These are phyloP conservation scores for Gymnocypris eckloni DNA, from an alignment of 2,797 vertebrate genomes.

Conservation along the genomic window DNA sequence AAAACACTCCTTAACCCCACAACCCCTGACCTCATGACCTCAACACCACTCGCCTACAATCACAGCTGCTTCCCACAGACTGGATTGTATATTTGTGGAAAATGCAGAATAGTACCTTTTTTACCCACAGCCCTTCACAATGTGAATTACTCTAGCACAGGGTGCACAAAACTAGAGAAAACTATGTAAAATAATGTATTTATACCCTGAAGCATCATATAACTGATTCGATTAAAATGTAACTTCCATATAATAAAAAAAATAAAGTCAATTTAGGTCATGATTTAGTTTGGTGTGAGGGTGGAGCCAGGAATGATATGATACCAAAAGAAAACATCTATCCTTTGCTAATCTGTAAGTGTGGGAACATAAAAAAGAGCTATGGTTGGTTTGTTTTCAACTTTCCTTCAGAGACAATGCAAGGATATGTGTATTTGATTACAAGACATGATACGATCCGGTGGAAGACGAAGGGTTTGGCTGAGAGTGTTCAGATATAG, in stretches of 20 bases:
- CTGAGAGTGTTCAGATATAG: neutral
- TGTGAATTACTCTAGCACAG: neutral
- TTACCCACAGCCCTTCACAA: slow-evolving; percentile 5
- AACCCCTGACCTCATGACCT: slow-evolving; percentile 49
- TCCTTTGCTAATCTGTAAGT: neutral
- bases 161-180: neutral
- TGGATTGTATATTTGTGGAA: slow-evolving; percentile 23
- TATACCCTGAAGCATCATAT: neutral
- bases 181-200: neutral
- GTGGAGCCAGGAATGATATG: neutral
- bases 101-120: slow-evolving; percentile 25
- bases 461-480: slow-evolving; percentile 3
- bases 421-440: slow-evolving; percentile 82
- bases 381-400: slow-evolving; percentile 68
- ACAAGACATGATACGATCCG: slow-evolving; percentile 72
- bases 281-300: neutral
- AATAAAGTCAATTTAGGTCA: neutral
- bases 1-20: slow-evolving; percentile 65
- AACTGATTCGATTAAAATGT: neutral
- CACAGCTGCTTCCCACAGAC: slow-evolving; percentile 73
- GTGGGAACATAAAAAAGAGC: slow-evolving; percentile 48
- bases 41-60: slow-evolving; percentile 49
- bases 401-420: slow-evolving; percentile 80
- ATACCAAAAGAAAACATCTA: neutral
- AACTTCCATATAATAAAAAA: neutral